Evolutionary conservation across 2,113 vertebrate species (phyloP).

Genomic region (Colossoma macropomum): DNA sequence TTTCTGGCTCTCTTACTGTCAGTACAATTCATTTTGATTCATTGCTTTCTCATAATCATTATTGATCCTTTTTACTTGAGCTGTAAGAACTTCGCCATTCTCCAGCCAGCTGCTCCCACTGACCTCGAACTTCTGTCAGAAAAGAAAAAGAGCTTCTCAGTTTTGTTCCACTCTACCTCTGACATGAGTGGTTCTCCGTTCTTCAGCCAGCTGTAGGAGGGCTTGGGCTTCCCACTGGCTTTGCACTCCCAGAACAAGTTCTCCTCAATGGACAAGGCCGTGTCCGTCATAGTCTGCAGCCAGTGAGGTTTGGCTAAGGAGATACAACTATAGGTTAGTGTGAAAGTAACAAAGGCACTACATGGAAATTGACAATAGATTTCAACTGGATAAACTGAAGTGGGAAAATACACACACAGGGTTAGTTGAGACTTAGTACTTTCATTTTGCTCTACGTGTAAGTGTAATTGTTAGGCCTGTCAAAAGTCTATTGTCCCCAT

Average conservation of each 20-base stretch:
- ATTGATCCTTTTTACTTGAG: slow-evolving; percentile 11
- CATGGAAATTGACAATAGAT: background rate
- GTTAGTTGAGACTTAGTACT: no score
- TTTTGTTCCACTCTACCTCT: slow-evolving; percentile 43
- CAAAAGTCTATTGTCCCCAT: no score
- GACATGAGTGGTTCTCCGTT: slow-evolving; percentile 78
- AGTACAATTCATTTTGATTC: slow-evolving; percentile 8
- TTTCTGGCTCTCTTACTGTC: background rate
- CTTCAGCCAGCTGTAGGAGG: slow-evolving; percentile 92
- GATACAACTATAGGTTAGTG: slow-evolving; percentile 46
- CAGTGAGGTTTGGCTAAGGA: slow-evolving; percentile 91
- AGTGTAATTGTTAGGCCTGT: no score
- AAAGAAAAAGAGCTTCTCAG: slow-evolving; percentile 15
- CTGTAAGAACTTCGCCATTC: background rate
- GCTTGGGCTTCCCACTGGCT: slow-evolving; percentile 91
- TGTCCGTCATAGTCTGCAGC: slow-evolving; percentile 85
- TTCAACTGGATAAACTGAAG: background rate
- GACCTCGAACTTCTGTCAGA: background rate
- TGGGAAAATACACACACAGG: no score
- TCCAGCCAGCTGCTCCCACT: slow-evolving; percentile 5
- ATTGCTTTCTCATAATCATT: slow-evolving; percentile 8
- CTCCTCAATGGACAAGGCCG: slow-evolving; percentile 85
- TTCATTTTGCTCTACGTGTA: no score
- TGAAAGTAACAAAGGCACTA: background rate
- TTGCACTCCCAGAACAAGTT: slow-evolving; percentile 90